phyloP scores from a whole-genome alignment of 2,113 vertebrate genomes.

The Etheostoma spectabile region DNA sequence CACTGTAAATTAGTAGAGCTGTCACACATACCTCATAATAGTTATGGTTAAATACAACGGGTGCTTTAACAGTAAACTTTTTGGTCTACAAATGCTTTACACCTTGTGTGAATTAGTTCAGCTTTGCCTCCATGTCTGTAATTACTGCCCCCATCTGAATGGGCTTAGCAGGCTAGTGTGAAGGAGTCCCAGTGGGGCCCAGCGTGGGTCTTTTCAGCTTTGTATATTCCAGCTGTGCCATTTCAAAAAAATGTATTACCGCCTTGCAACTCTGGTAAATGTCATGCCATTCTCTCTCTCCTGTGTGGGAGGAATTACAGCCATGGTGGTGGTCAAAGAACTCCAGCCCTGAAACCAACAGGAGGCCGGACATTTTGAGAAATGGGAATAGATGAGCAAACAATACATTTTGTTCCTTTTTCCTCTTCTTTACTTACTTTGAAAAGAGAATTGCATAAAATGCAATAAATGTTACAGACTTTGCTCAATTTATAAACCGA shows the following conservation, averaged over 20 bases:
- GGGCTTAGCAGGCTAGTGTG: constrained; percentile 77
- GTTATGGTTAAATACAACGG: constrained; percentile 43
- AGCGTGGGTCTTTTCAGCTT: constrained; percentile 82
- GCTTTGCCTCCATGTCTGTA: constrained; percentile 77
- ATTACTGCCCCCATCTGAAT: constrained; percentile 82
- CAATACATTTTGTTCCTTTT: constrained; percentile 48
- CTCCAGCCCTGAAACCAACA: constrained; percentile 64
- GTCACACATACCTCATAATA: constrained; percentile 49
- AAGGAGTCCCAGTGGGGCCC: constrained; percentile 79
- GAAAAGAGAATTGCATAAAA: constrained; percentile 7
- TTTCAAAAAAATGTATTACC: constrained; percentile 80
- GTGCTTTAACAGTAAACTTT: constrained; percentile 53
- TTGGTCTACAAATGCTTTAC: constrained; percentile 62
- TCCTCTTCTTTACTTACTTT: constrained; percentile 3
- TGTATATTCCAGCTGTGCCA: constrained; percentile 79
- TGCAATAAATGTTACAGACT: constrained; percentile 1
- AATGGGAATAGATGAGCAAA: constrained; percentile 62
- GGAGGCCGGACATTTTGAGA: constrained; percentile 65
- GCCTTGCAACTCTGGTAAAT: constrained; percentile 81
- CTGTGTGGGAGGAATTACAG: constrained; percentile 78
- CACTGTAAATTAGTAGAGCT: constrained; percentile 41
- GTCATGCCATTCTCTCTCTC: constrained; percentile 84
- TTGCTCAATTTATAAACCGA: neutral
- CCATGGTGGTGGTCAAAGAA: constrained; percentile 74
- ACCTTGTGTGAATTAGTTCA: constrained; percentile 82